Percentiles rank a stretch among this genome's conserved stretches.
These are phyloP conservation scores for Tipula unca DNA, from an alignment of 2,888 invertebrate genomes.

Conservation along the genomic window DNA sequence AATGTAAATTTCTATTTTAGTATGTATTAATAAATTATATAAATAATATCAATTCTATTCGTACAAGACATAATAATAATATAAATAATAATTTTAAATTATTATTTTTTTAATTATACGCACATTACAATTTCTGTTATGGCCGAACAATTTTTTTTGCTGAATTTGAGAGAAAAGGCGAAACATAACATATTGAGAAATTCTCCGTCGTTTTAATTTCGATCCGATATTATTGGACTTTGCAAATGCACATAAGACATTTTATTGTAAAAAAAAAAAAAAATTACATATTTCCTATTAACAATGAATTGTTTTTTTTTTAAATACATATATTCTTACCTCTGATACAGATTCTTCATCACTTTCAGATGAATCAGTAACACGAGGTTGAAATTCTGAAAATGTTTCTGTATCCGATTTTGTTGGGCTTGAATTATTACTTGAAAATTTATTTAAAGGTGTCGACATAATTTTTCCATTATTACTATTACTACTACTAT, in stretches of 20 bases:
- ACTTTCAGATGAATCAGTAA: constrained; percentile 90
- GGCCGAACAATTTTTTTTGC: not conserved
- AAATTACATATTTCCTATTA: constrained; percentile 43
- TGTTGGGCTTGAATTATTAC: constrained; percentile 75
- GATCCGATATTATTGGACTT: not conserved
- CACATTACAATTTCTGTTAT: constrained; percentile 3
- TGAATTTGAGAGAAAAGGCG: not conserved
- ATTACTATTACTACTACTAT: constrained; percentile 29
- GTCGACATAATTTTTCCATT: constrained; percentile 31
- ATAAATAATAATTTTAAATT: not conserved
- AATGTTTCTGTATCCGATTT: constrained; percentile 82
- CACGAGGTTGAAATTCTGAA: constrained; percentile 75
- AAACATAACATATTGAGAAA: not conserved
- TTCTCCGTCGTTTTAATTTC: not conserved
- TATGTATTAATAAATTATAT: not conserved
- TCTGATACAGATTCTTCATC: constrained; percentile 95
- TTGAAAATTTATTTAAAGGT: constrained; percentile 50
- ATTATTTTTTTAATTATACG: not conserved
- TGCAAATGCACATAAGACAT: not conserved
- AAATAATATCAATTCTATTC: not conserved
- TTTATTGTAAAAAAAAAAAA: constrained; percentile 34
- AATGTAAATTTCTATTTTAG: not conserved
- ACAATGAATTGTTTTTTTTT: constrained; percentile 31
- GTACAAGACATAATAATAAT: not conserved
- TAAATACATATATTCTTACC: constrained; percentile 55